A percentile compares a stretch with the other conserved stretches of the same genome.
Evolutionary conservation across 2,797 vertebrate genomes (phyloP).

Genomic region (Poeciliopsis paucimaculata): DNA sequence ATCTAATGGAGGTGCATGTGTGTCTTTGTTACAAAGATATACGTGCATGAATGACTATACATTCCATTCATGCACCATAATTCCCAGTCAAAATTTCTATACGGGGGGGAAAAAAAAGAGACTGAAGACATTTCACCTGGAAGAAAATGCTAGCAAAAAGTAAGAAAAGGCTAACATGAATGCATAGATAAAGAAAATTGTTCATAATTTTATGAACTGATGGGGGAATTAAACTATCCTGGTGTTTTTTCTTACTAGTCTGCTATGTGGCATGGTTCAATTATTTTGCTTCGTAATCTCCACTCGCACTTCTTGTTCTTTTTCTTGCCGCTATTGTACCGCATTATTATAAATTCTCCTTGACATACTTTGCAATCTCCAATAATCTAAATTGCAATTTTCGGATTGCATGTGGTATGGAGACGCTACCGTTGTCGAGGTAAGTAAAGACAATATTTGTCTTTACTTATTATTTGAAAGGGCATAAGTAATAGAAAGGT

Average conservation of each 20-base stretch:
- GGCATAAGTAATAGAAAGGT: background rate
- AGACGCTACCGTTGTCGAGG: background rate
- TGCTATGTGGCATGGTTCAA: background rate
- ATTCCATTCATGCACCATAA: slow-evolving; percentile 13
- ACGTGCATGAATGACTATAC: background rate
- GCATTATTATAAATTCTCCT: background rate
- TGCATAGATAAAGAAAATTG: background rate
- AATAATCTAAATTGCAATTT: background rate
- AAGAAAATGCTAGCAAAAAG: slow-evolving; percentile 1
- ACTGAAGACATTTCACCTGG: slow-evolving; percentile 26
- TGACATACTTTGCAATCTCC: background rate
- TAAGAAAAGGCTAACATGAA: background rate
- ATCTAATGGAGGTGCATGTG: slow-evolving; percentile 37
- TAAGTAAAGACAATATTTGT: background rate
- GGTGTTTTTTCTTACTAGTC: background rate
- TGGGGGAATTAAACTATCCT: background rate
- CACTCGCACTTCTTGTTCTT: background rate
- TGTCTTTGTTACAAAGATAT: slow-evolving; percentile 13
- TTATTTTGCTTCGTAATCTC: background rate
- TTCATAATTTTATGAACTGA: background rate
- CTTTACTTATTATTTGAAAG: background rate
- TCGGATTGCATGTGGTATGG: background rate
- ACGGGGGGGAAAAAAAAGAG: background rate
- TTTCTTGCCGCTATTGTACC: too few species aligned
- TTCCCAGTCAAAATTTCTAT: slow-evolving; percentile 19